Evolutionary conservation across 2,797 vertebrate species (phyloP).

Genomic region (Anabas testudineus): DNA sequence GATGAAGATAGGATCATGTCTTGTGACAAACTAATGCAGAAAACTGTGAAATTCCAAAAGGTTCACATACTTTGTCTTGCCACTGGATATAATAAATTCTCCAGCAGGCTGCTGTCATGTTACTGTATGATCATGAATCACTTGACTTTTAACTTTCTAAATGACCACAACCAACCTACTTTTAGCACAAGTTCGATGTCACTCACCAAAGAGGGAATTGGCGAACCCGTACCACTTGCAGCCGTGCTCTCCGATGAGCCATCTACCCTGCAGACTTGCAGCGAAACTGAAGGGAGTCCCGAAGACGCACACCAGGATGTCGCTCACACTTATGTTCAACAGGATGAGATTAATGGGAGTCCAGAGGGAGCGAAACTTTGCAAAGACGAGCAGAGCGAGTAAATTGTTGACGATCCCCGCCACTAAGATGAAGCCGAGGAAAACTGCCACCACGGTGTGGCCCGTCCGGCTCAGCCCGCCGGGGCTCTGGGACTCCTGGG

Average conservation of each 20-base stretch:
- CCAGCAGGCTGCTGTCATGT: no score
- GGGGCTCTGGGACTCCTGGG: conserved; percentile 36
- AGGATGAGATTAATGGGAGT: conserved; percentile 86
- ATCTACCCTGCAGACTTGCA: conserved; percentile 80
- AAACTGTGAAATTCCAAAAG: no score
- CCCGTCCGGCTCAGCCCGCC: conserved; percentile 75
- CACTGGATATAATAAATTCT: no score
- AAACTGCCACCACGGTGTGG: conserved; percentile 81
- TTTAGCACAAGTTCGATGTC: neutral
- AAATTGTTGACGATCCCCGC: conserved; percentile 81
- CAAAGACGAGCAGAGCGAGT: conserved; percentile 80
- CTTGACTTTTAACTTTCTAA: neutral
- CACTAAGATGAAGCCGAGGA: conserved; percentile 82
- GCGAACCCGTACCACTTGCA: conserved; percentile 87
- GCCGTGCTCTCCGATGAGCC: conserved; percentile 82
- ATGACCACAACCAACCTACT: neutral
- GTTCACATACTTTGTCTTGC: no score
- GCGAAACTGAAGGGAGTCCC: conserved; percentile 87
- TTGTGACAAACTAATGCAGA: no score
- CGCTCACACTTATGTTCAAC: conserved; percentile 86
- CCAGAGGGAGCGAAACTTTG: conserved; percentile 80
- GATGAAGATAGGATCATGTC: no score
- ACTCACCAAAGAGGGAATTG: conserved; percentile 87
- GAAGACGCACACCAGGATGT: conserved; percentile 83
- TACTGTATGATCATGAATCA: no score